phyloP scores from a whole-genome alignment of 2,888 invertebrate genomes.

The Automeris io region DNA sequence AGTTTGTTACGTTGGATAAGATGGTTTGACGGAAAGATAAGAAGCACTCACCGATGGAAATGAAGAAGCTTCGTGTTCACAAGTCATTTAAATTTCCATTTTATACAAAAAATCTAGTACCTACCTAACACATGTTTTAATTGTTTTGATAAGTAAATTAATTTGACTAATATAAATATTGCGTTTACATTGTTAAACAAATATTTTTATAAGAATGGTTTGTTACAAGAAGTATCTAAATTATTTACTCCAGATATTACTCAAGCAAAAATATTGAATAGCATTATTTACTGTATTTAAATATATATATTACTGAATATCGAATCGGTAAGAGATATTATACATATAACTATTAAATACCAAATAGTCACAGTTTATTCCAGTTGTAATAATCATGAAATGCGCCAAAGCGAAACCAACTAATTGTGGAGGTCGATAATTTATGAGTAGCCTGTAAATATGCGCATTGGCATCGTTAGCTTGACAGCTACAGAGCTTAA shows the following conservation, averaged over 20 bases:
- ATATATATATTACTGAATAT: no score
- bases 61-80: slow-evolving; percentile 25
- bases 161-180: slow-evolving; percentile 12
- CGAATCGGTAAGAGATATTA: no score
- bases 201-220: no score
- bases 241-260: no score
- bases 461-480: slow-evolving; percentile 35
- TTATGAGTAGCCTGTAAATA: slow-evolving; percentile 56
- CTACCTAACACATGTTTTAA: slow-evolving; percentile 31
- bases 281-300: no score
- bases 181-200: slow-evolving; percentile 32
- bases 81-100: slow-evolving; percentile 26
- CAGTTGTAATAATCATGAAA: slow-evolving; percentile 39
- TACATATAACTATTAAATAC: no score
- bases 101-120: slow-evolving; percentile 13
- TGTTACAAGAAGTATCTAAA: no score
- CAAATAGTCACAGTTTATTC: slow-evolving; percentile 19
- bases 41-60: slow-evolving; percentile 41
- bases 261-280: no score
- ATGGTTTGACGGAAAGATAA: slow-evolving; percentile 64
- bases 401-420: slow-evolving; percentile 68
- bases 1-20: slow-evolving; percentile 54
- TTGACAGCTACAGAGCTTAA: slow-evolving; percentile 34
- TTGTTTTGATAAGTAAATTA: slow-evolving; percentile 33
- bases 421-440: slow-evolving; percentile 67